Percentiles rank a stretch among this genome's conserved stretches.
Evolutionary conservation across 2,797 vertebrate genomes (phyloP).

Genomic region (Discoglossus pictus): DNA sequence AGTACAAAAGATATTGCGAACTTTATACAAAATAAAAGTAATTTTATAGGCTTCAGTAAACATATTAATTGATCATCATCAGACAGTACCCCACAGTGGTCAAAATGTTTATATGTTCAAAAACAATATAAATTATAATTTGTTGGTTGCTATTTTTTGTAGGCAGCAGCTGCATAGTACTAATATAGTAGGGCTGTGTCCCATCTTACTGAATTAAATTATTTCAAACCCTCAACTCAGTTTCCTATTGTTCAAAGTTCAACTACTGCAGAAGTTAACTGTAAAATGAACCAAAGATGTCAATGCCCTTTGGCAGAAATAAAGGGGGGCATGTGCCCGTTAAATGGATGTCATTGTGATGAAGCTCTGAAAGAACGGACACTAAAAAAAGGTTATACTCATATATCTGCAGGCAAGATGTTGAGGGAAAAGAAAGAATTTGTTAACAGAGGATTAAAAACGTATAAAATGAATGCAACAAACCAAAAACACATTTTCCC

Average conservation of each 20-base stretch:
- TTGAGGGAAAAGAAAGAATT: not conserved
- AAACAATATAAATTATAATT: no score
- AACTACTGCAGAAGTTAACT: conserved; percentile 1
- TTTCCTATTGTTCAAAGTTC: conserved; percentile 27
- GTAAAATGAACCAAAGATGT: conserved; percentile 2
- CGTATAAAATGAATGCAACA: no score
- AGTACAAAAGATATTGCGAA: no score
- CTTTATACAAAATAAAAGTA: no score
- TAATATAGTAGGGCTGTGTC: conserved; percentile 13
- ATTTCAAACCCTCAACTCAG: not conserved
- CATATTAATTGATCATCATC: no score
- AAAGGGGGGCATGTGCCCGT: not conserved
- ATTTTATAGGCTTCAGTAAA: no score
- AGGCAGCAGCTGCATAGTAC: conserved; percentile 10
- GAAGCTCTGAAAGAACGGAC: no score
- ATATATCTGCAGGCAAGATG: not conserved
- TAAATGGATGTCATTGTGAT: conserved; percentile 20
- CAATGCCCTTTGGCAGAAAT: not conserved
- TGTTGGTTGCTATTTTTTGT: conserved; percentile 28
- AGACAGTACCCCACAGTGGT: no score
- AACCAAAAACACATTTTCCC: no score
- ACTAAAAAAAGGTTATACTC: no score
- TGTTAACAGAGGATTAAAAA: no score
- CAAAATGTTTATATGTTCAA: no score
- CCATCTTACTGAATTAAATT: not conserved